Base-by-base conservation (phyloP, 2,797 vertebrate genomes). In the Melanotaenia nigrans region DNA sequence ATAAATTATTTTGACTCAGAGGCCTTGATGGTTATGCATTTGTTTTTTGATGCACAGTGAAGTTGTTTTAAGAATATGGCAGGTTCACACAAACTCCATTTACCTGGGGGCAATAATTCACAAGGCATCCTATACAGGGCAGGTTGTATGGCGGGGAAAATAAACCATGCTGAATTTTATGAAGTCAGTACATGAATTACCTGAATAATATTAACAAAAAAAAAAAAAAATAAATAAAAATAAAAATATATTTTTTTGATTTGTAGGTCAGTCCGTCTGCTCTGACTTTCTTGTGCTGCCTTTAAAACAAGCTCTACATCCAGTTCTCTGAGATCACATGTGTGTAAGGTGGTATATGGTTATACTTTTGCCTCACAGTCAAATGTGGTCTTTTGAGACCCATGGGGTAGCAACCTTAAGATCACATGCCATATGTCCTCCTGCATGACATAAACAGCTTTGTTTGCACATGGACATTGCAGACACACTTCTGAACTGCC, bases 351-450 rank as follows among this genome's bases (percentile, higher is more conserved):
- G 79, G 57, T 42, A 83, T 12, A 90, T 58, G n/a, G 71, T 84
- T 68, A 92, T 24, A 76, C 70, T 82, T 83, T 91, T 12, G 61
- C 49, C 10, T 65, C 54, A 58, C 85, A 76, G 62, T 92, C 90
- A 76, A 89, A 90, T 0, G 76, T 84, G 36, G 45, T 59, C 57
- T 77, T 88, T 20, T 89, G 88, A 25, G 79, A 73, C 73, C 83
- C 78, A 8, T 61, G 1, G 93, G 85, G 72, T 90, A 84, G 72
- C 94, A 95, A 1, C 75, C 82, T 75, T 75, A 71, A 95, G 77
- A 0, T 0, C 2, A 68, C 92, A 95, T 13, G 45, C 45, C 3
- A 90, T 74, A 14, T 68, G 12, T 12, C 33, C 73, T 9, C 58
- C 82, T 14, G 51, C 1, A 1, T 92, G 58, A 20, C 95, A 95